Base-by-base conservation (phyloP, 2,113 vertebrate genomes). In the Mustela lutreola region DNA sequence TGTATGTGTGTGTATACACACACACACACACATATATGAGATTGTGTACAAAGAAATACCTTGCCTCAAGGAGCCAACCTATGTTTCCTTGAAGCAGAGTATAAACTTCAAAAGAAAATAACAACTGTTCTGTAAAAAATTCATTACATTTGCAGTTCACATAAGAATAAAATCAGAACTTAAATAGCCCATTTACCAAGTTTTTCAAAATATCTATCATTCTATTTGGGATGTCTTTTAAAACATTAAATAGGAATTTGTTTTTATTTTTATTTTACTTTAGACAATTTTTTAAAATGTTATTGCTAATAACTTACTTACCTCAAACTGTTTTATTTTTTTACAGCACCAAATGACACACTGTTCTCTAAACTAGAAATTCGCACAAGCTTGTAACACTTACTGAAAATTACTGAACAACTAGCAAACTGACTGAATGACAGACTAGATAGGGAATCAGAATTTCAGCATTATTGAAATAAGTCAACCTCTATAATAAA, bases 71-170 rank as follows among this genome's bases (percentile, higher is more conserved):
- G n/a, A 33, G 5, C 8, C 9, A 50, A 50, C 4, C 4, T 88
- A 8, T 39, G 67, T 87, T 84, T 79, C 7, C n/a, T 39, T 87
- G 22, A 81, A 87, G 76, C 39, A 50, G 18, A 83, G 9, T 9
- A 88, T 67, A 31, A 62, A 65, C 26, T 60, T 84, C 6, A 91
- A 67, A 79, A 78, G 15, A 86, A 82, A 93, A 82, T 11, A 83
- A 67, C 18, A 31, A 28, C 26, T 33, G 48, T 4, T 4, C 24
- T 8, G 0, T 45, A 53, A 82, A 48, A 53, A 50, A 28, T 15
- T 22, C 10, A 42, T 58, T 81, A 33, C 21, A n/a, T 63, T 73
- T 56, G 21, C 18, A 92, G 15, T 19, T 36, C 6, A 5, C 0
- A 0, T 78, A 42, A 62, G 1, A 75, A 76, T 87, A 15, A 60